Base-by-base conservation (phyloP, 2,888 invertebrate genomes). In the Cephus pygmeus region DNA sequence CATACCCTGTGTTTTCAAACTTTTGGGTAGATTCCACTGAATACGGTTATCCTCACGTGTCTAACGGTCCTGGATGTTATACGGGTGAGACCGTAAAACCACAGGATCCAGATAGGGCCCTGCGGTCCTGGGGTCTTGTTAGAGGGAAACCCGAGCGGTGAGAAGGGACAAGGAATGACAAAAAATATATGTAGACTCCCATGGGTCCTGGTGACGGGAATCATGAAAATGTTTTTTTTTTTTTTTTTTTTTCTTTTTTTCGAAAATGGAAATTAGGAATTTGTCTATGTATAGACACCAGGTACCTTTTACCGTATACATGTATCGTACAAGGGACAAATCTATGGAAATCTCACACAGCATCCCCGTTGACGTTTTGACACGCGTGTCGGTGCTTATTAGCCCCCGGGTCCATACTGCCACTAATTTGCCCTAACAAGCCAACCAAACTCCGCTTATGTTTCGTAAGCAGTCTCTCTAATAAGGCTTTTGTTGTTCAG, bases 391-490 rank as follows among this genome's bases (percentile, higher is more conserved):
- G 79, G 75, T 77, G 83, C 85, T 85, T 86, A 87, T 88, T 87
- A 87, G 88, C 84, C 83, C 83, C 80, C 82, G 82, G 84, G 81
- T 80, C 82, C 82, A 81, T 84, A 81, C 79, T 81, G 77, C 80
- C 80, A 82, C 83, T 87, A 88, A 88, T 87, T 88, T 83, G 83
- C 83, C 85, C 84, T 87, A 88, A 88, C 86, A 86, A 88, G 85
- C 83, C 75, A 73, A 73, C 75, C 76, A 73, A 77, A 75, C 83
- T 81, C 77, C 81, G 79, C 84, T 81, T 82, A 83, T 81, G 82
- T 83, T 83, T 85, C 82, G 82, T 81, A 81, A 85, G 82, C 79
- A 82, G 83, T 40, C 71, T 79, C 81, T 81, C 83, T 84, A 85
- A 85, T 84, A 84, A 85, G 82, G 79, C 79, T 82, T 83, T 83